Evolutionary conservation across 1,140 invertebrate genomes (phyloP), one percentile per base, ranked within the genome.

Genomic region (Diabrotica virgifera): DNA sequence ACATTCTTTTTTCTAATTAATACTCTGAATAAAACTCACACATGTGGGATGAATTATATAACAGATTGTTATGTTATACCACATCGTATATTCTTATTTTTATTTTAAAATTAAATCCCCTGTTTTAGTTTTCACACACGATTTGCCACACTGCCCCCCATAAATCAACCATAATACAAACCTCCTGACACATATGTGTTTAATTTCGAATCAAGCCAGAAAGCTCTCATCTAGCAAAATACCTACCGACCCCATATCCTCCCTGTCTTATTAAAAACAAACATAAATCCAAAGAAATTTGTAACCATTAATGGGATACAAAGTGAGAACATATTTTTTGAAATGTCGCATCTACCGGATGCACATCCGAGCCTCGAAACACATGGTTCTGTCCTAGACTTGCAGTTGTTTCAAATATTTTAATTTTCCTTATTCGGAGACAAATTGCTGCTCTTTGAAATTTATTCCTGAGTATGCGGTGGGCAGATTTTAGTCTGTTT

Each of bases 291-390:
- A 51, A 46, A 52, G 63, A 62, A 71, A 71, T 71, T 71, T 71
- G 70, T 71, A 65, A 13, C 66, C 70, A 64, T 69, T 72, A 72
- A 72, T 72, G 70, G 70, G 65, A 70, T 72, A 72, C 70, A 72
- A 72, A 72, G 70, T 70, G 70, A 67, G 68, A 70, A 72, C 70
- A 72, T 66, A 67, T 72, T 65, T 70, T 58, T 60, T 64, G 61
- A 63, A 61, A 63, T 65, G 62, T 64, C 65, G 62, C 58, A 53
- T 59, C 40, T 14, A 67, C 70, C 70, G 70, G 70, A 72, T 70
- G 68, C 59, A 63, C 70, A 71, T 71, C 70, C 70, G 64, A 69
- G 40, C 40, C n/a, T 64, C 61, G 36, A 53, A 36, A 66, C 64
- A 71, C 67, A 71, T 71, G 70, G 66, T 51, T 24, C 24, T 24